phyloP scores from a whole-genome alignment of 2,888 invertebrate species.

The Drosophila multiciliata region DNA sequence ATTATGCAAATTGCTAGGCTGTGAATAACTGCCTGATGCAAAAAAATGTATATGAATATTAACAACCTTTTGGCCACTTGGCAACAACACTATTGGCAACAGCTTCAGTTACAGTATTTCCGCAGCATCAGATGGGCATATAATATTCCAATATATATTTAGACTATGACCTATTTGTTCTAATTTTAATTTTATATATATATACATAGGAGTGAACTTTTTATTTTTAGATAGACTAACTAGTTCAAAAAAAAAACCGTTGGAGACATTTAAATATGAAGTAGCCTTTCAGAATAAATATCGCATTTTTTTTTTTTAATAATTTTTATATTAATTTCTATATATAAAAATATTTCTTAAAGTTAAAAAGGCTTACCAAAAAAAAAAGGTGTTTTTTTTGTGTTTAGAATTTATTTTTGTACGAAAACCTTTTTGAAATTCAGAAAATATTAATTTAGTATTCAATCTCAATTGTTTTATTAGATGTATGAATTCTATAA shows the following conservation, averaged over 20 bases:
- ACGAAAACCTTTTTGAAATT: neutral
- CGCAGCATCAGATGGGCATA: neutral
- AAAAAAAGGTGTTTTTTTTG: neutral
- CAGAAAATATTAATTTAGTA: neutral
- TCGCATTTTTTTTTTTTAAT: neutral
- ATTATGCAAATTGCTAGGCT: slow-evolving; percentile 60
- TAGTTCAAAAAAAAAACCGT: neutral
- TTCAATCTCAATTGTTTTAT: neutral
- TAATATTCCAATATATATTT: too few species aligned
- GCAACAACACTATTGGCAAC: slow-evolving; percentile 2
- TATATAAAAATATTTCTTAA: neutral
- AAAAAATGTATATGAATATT: neutral
- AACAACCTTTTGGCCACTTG: slow-evolving; percentile 32
- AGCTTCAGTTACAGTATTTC: neutral
- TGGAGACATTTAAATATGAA: neutral
- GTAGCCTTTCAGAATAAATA: neutral
- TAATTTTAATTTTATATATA: neutral
- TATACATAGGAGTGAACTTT: neutral
- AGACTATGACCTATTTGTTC: neutral
- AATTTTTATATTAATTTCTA: neutral
- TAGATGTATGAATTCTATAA: neutral
- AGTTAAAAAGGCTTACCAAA: neutral
- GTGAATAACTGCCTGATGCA: slow-evolving; percentile 31
- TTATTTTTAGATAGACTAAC: neutral
- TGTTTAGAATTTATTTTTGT: neutral